Percentiles rank a stretch among this genome's conserved stretches.
Conservation (phyloP, 2,888 invertebrate genomes). For the Laothoe populi region DNA sequence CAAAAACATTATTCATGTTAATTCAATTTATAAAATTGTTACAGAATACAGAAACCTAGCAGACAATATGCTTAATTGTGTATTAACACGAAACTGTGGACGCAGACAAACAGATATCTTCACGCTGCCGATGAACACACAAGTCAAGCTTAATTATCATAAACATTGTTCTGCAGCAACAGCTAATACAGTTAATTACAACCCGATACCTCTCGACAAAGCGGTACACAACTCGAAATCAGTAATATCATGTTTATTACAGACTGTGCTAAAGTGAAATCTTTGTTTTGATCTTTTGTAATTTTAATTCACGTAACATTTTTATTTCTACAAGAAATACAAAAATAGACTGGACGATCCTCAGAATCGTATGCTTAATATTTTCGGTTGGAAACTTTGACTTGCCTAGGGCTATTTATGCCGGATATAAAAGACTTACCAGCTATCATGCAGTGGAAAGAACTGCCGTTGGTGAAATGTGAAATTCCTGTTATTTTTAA, state of each 20-base stretch:
- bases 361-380: too few species aligned
- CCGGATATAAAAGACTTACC: too few species aligned
- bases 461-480: too few species aligned
- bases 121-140: conserved; percentile 32
- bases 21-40: conserved; percentile 10
- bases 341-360: too few species aligned
- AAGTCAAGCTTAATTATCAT: conserved; percentile 37
- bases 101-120: conserved; percentile 14
- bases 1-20: neutral
- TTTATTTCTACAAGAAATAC: too few species aligned
- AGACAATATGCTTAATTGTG: conserved; percentile 7
- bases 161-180: conserved; percentile 31
- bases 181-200: conserved; percentile 37
- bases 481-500: too few species aligned
- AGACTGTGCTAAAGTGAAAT: neutral
- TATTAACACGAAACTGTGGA: conserved; percentile 12
- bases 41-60: neutral
- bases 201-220: neutral
- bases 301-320: too few species aligned
- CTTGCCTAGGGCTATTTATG: too few species aligned
- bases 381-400: too few species aligned
- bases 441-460: too few species aligned
- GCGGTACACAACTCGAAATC: neutral
- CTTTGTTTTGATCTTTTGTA: neutral
- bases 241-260: neutral